Evolutionary conservation across 92 coral and sea anemone species (phyloP), one percentile per base, ranked within the genome.

Genomic region (Umimayanthus kanabou): DNA sequence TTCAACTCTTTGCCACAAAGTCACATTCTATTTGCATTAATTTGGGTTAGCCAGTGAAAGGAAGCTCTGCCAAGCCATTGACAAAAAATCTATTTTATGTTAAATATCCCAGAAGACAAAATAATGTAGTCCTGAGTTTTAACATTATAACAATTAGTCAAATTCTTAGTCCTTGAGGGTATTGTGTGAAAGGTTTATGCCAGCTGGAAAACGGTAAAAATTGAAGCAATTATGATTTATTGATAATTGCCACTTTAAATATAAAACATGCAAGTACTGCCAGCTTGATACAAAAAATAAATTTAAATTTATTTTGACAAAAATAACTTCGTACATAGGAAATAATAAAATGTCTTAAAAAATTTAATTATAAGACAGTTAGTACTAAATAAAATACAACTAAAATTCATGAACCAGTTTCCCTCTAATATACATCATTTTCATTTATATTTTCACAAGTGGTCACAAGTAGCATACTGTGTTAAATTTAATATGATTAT

Each of bases 51-150:
- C 69, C 69, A 61, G n/a, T 61, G 69, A 61, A 23, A 18, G 69
- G 69, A 61, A 61, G 69, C 22, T 61, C n/a, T 61, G 69, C 25
- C 25, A 61, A 61, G 69, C 69, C 69, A 61, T 61, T 61, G 69
- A 61, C 69, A 61, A 61, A 61, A 25, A 61, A 61, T 9, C 22
- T 61, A 61, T 61, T 20, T 26, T 72, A 69, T 72, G 40, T 22
- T 29, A 72, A 72, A 72, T 72, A 72, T 29, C 9, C 37, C 39
- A 72, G 76, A 72, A 72, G 76, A 72, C 76, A 72, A 72, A 72
- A 29, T 72, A 72, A 3, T 72, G 69, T 61, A 20, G n/a, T 33
- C 37, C 37, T 33, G 26, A 18, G 26, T 18, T 61, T 61, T 61
- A 61, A 18, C 0, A 33, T n/a, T n/a, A n/a, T 33, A 33, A 61